phyloP scores from a whole-genome alignment of 2,797 vertebrate genomes.

The Leontopithecus rosalia region DNA sequence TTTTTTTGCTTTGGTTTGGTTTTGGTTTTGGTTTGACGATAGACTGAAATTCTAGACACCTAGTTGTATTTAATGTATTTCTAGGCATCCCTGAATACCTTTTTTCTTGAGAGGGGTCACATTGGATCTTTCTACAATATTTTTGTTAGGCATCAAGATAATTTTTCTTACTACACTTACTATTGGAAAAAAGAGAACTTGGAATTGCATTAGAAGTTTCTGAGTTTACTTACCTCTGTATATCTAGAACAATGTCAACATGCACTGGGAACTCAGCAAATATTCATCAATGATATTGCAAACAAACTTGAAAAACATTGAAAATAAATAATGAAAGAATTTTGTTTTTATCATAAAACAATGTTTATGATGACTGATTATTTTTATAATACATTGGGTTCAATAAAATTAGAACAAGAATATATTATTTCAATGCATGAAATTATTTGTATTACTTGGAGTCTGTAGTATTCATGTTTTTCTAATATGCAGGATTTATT shows the following conservation, averaged over 20 bases:
- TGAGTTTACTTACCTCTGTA: not conserved
- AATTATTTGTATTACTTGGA: not conserved
- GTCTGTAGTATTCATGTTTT: not conserved
- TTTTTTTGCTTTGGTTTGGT: not conserved
- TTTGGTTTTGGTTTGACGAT: not conserved
- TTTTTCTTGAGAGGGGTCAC: not conserved
- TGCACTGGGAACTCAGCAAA: not conserved
- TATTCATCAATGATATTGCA: not conserved
- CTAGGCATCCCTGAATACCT: not conserved
- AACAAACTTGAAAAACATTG: not conserved
- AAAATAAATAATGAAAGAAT: not conserved
- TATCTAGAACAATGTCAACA: not conserved
- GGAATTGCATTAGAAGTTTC: not conserved
- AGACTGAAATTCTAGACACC: not conserved
- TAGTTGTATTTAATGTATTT: not conserved
- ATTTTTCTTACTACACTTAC: not conserved
- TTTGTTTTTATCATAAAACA: not conserved
- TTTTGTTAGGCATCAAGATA: not conserved
- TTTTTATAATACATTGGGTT: not conserved
- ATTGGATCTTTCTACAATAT: not conserved
- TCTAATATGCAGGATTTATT: not conserved
- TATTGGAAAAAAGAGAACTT: not conserved
- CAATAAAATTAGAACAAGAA: not conserved
- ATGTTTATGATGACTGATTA: not conserved
- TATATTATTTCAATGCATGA: not conserved